Conservation (phyloP, 2,113 vertebrate species). For the Passer montanus region DNA sequence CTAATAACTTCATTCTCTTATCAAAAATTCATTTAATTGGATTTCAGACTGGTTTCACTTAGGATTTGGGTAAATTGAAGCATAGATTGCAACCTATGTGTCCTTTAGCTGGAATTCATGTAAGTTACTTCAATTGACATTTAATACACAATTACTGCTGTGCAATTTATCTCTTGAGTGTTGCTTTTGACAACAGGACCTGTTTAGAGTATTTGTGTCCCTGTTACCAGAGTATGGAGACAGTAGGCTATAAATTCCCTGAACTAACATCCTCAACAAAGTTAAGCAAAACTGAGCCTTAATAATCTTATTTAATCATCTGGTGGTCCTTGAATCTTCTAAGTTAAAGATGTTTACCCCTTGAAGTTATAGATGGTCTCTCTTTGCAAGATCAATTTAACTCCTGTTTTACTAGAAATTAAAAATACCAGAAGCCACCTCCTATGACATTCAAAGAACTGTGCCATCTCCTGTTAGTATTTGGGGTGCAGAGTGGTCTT, state of each 20-base stretch:
- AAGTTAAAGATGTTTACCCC: neutral
- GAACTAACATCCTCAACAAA: neutral
- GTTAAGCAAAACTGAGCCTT: neutral
- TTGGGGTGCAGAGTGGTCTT: neutral
- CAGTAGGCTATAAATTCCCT: neutral
- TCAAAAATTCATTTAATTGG: conserved; percentile 62
- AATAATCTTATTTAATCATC: neutral
- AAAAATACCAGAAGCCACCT: neutral
- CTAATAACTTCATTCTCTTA: conserved; percentile 50
- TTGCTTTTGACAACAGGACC: neutral
- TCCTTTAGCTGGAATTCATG: neutral
- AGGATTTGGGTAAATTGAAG: conserved; percentile 39
- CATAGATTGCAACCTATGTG: conserved; percentile 13
- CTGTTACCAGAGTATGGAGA: neutral
- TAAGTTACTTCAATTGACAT: neutral
- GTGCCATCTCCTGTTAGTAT: neutral
- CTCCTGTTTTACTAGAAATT: conserved; percentile 20
- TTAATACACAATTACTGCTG: conserved; percentile 7
- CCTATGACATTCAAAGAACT: neutral
- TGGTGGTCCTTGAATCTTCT: neutral
- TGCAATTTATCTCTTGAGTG: conserved; percentile 14
- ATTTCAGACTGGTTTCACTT: conserved; percentile 23
- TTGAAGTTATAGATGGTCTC: neutral
- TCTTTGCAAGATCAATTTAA: neutral
- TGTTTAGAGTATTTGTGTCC: neutral